phyloP scores from a whole-genome alignment of 2,888 invertebrate genomes.

The Pilophorus perplexus region DNA sequence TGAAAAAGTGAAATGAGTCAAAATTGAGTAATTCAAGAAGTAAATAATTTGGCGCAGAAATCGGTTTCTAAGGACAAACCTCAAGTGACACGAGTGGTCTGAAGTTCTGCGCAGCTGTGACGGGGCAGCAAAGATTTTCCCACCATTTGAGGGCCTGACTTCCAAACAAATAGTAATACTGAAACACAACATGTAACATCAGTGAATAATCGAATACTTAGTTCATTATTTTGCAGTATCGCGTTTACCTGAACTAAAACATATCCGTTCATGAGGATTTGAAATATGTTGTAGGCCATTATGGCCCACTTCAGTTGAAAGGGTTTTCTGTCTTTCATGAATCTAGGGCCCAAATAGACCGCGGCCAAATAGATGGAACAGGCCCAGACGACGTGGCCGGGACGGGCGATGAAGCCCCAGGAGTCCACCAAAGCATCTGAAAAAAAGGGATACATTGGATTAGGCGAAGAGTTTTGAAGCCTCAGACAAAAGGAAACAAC shows the following conservation, averaged over 20 bases:
- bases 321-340: conserved; percentile 69
- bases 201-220: not conserved
- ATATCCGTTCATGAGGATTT: conserved; percentile 58
- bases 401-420: conserved; percentile 49
- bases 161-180: conserved; percentile 40
- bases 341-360: conserved; percentile 61
- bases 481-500: no score
- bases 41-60: not conserved
- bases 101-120: conserved; percentile 32
- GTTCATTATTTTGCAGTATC: conserved; percentile 3
- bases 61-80: no score
- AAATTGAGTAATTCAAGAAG: not conserved
- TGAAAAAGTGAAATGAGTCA: no score
- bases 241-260: conserved; percentile 1
- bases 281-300: conserved; percentile 74
- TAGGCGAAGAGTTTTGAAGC: no score
- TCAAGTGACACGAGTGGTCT: conserved; percentile 26
- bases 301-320: conserved; percentile 65
- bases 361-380: conserved; percentile 58
- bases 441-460: no score
- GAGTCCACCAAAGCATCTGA: conserved; percentile 17
- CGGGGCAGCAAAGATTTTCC: conserved; percentile 41
- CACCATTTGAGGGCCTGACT: conserved; percentile 34
- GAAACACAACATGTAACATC: no score
- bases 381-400: conserved; percentile 58